Evolutionary conservation across 2,113 vertebrate species (phyloP).

Genomic region (Noctilio leporinus): DNA sequence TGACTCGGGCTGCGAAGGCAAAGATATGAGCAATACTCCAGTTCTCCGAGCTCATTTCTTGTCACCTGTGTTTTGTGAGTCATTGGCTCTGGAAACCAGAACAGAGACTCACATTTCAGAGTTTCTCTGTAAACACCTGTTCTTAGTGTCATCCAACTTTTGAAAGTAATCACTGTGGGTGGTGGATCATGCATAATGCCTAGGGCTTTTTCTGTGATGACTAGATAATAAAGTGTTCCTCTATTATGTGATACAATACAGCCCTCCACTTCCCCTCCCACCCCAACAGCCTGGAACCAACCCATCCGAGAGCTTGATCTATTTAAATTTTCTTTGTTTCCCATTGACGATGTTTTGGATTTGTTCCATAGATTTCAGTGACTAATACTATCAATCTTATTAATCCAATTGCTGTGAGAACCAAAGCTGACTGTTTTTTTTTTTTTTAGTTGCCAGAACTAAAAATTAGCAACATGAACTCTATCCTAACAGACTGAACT

Average conservation of each 20-base stretch:
- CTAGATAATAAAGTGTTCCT: background rate
- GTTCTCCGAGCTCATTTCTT: constrained; percentile 56
- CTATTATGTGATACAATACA: background rate
- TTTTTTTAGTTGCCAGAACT: background rate
- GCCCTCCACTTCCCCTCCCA: background rate
- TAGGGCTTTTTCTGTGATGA: background rate
- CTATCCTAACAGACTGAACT: background rate
- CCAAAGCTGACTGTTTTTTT: background rate
- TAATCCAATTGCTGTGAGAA: background rate
- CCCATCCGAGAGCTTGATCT: background rate
- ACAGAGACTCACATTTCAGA: background rate
- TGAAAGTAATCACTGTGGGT: background rate
- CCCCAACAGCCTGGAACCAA: background rate
- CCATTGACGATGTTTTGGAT: background rate
- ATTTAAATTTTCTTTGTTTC: constrained; percentile 9
- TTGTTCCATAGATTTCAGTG: background rate
- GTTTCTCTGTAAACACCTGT: background rate
- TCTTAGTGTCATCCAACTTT: background rate
- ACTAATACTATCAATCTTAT: background rate
- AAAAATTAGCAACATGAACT: background rate
- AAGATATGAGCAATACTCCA: constrained; percentile 13
- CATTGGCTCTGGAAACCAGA: background rate
- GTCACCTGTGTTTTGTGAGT: background rate
- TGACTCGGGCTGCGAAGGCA: constrained; percentile 10
- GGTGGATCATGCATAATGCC: background rate